Conservation (phyloP, 2,888 invertebrate species). For the Synergus japonicus region DNA sequence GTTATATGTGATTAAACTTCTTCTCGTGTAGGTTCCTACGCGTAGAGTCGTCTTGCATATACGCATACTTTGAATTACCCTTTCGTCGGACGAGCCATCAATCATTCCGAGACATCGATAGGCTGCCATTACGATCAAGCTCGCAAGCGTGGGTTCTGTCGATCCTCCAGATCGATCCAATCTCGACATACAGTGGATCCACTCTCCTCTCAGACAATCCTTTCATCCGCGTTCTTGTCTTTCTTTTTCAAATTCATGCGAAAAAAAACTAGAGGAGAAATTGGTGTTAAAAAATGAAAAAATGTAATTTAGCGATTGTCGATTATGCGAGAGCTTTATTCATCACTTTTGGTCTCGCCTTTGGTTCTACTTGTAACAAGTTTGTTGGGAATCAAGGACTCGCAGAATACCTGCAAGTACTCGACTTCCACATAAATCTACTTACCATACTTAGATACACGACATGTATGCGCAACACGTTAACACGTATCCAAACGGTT, state of each 20-base stretch:
- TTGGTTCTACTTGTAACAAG: slow-evolving; percentile 58
- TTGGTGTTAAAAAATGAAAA: neutral
- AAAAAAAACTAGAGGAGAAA: neutral
- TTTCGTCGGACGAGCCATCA: slow-evolving; percentile 71
- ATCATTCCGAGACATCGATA: slow-evolving; percentile 70
- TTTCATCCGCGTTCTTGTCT: neutral
- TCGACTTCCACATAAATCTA: slow-evolving; percentile 67
- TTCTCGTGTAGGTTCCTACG: slow-evolving; percentile 52
- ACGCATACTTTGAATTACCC: slow-evolving; percentile 65
- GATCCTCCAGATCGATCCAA: slow-evolving; percentile 52
- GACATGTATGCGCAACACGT: slow-evolving; percentile 65
- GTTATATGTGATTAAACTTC: slow-evolving; percentile 66
- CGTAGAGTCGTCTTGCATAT: slow-evolving; percentile 42
- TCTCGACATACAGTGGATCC: neutral
- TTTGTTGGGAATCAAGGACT: slow-evolving; percentile 58
- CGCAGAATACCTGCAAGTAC: slow-evolving; percentile 64
- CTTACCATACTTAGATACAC: slow-evolving; percentile 60
- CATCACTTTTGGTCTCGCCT: slow-evolving; percentile 31
- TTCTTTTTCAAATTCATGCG: neutral
- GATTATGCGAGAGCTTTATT: slow-evolving; percentile 55
- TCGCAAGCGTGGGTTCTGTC: slow-evolving; percentile 51
- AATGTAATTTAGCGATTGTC: slow-evolving; percentile 39
- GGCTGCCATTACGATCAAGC: slow-evolving; percentile 65
- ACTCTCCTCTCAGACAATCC: neutral
- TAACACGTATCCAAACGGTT: slow-evolving; percentile 69